These are phyloP conservation scores for Drosophila persimilis DNA, from an alignment of 1,140 invertebrate species.

Conservation along the genomic window DNA sequence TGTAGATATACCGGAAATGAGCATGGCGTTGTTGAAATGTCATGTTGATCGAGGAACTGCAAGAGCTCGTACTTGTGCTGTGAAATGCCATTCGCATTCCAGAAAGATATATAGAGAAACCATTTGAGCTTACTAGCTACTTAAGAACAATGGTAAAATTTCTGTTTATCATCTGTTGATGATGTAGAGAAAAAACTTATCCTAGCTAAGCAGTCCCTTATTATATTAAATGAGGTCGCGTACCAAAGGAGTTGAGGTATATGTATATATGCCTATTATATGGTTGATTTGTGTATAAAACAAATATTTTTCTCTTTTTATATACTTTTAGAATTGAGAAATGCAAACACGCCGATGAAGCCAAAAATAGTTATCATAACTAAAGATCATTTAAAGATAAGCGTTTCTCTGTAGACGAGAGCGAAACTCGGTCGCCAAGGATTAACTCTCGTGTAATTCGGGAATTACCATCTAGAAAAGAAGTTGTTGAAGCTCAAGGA, in stretches of 20 bases:
- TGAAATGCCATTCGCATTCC: too few species aligned
- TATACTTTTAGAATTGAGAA: conserved; percentile 40
- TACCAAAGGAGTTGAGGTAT: conserved; percentile 83
- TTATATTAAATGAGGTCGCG: conserved; percentile 87
- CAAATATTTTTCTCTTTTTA: conserved; percentile 9
- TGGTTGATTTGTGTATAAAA: neutral
- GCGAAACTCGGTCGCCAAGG: conserved; percentile 78
- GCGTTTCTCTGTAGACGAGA: conserved; percentile 83
- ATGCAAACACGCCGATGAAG: conserved; percentile 37
- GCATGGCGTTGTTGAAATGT: too few species aligned
- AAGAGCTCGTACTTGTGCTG: too few species aligned
- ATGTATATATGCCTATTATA: neutral
- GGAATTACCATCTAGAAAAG: conserved; percentile 88
- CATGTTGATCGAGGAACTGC: too few species aligned
- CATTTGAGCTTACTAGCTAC: too few species aligned
- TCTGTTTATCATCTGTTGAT: conserved; percentile 67
- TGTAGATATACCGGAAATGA: too few species aligned
- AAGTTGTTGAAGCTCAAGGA: conserved; percentile 92
- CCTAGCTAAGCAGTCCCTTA: conserved; percentile 86
- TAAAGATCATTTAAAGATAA: conserved; percentile 56
- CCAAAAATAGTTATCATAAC: conserved; percentile 52
- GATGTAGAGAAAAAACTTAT: conserved; percentile 86
- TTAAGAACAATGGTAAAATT: conserved; percentile 46
- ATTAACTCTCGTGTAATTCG: conserved; percentile 85
- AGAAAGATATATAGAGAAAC: too few species aligned